Percentiles rank a stretch among this genome's conserved stretches.
Evolutionary conservation across 1,140 invertebrate genomes (phyloP).

Genomic region (Macrotrachela quadricornifera): DNA sequence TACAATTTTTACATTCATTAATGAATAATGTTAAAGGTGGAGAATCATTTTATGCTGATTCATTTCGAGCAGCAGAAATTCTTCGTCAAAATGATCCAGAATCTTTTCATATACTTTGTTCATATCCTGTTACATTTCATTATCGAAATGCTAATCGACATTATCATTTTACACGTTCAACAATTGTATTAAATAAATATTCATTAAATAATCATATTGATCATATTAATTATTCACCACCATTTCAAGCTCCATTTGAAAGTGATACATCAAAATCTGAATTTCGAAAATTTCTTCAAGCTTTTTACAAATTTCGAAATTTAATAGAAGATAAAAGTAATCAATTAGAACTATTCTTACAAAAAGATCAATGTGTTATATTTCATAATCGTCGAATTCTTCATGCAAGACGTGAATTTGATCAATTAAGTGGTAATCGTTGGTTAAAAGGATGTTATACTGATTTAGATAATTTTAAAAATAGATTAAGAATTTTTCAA

Average conservation of each 20-base stretch:
- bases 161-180: no score
- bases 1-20: slow-evolving; percentile 25
- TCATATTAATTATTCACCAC: not conserved
- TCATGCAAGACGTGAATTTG: slow-evolving; percentile 17
- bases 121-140: slow-evolving; percentile 23
- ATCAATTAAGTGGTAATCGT: slow-evolving; percentile 17
- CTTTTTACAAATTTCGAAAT: not conserved
- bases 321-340: not conserved
- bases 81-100: slow-evolving; percentile 15
- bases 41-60: slow-evolving; percentile 18
- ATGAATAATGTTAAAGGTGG: slow-evolving; percentile 20
- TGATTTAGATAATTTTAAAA: no score
- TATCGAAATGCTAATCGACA: slow-evolving; percentile 7
- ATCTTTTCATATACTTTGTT: slow-evolving; percentile 14
- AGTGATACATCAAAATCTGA: not conserved
- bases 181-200: no score
- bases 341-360: not conserved
- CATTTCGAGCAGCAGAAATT: slow-evolving; percentile 17
- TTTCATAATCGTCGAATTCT: slow-evolving; percentile 24
- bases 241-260: not conserved
- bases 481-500: no score
- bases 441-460: slow-evolving; percentile 14
- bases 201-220: slow-evolving; percentile 18
- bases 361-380: slow-evolving; percentile 10
- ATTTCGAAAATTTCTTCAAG: not conserved